Percentiles rank a stretch among this genome's conserved stretches.
Evolutionary conservation across 2,888 invertebrate species (phyloP).

Genomic region (Ashinkailepas kermadecensis): DNA sequence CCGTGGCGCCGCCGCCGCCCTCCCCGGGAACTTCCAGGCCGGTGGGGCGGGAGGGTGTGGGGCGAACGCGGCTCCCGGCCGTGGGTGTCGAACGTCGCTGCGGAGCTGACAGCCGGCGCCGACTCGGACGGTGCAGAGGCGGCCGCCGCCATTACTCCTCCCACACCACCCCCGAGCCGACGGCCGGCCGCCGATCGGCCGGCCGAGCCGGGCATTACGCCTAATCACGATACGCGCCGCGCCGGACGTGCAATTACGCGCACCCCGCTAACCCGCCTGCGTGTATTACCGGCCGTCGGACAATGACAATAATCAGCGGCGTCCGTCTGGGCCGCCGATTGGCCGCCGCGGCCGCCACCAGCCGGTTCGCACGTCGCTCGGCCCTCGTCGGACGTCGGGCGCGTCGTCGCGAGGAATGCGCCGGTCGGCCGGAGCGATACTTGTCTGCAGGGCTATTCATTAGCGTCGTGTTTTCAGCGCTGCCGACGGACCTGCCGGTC

Average conservation of each 20-base stretch:
- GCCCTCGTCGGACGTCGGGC: not conserved
- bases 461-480: conserved; percentile 6
- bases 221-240: not conserved
- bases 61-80: too few relatives aligned
- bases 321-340: not conserved
- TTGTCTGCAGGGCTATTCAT: not conserved
- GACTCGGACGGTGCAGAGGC: not conserved
- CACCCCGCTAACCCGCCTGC: not conserved
- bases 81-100: too few relatives aligned
- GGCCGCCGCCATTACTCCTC: not conserved
- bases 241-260: not conserved
- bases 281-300: not conserved
- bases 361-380: not conserved
- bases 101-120: too few relatives aligned
- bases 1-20: too few relatives aligned
- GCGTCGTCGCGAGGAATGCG: not conserved
- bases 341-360: not conserved
- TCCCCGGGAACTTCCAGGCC: too few relatives aligned
- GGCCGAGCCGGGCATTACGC: not conserved
- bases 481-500: not conserved
- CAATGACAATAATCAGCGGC: conserved; percentile 7
- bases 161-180: not conserved
- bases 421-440: not conserved
- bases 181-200: not conserved
- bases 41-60: too few relatives aligned